Evolutionary conservation across 2,113 vertebrate genomes (phyloP).

Genomic region (Formicarius rufipectus): DNA sequence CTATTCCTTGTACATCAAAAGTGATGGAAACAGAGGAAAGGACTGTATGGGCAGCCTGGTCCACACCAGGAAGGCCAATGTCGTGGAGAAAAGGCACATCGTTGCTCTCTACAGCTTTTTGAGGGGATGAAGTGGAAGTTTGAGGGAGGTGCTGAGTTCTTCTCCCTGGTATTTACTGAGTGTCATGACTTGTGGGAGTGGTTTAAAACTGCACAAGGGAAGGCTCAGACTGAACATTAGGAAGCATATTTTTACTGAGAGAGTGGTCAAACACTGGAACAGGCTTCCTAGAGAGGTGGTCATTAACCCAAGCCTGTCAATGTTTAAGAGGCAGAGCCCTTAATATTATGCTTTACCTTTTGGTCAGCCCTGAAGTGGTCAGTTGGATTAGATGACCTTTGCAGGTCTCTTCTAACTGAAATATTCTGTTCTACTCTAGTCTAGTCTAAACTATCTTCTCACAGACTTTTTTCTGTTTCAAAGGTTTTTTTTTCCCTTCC

Average conservation of each 20-base stretch:
- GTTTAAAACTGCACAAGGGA: background rate
- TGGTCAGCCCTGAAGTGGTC: background rate
- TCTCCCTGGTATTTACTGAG: background rate
- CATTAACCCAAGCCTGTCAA: background rate
- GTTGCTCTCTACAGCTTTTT: background rate
- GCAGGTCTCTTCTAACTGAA: background rate
- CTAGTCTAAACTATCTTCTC: background rate
- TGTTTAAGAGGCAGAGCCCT: background rate
- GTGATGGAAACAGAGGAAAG: background rate
- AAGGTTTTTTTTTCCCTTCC: background rate
- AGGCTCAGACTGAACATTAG: background rate
- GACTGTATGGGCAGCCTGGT: background rate
- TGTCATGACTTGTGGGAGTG: rapidly evolving
- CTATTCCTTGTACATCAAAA: background rate
- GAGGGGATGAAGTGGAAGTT: background rate
- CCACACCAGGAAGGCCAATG: background rate
- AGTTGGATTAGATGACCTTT: background rate
- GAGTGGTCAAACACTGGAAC: background rate
- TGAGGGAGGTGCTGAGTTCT: background rate
- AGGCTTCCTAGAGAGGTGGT: background rate
- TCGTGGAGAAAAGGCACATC: background rate
- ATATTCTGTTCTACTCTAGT: background rate
- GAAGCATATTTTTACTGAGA: background rate
- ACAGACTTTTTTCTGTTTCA: background rate
- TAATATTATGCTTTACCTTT: background rate